Conservation (phyloP, 2,113 vertebrate species). For the Cyprinodon tularosa region DNA sequence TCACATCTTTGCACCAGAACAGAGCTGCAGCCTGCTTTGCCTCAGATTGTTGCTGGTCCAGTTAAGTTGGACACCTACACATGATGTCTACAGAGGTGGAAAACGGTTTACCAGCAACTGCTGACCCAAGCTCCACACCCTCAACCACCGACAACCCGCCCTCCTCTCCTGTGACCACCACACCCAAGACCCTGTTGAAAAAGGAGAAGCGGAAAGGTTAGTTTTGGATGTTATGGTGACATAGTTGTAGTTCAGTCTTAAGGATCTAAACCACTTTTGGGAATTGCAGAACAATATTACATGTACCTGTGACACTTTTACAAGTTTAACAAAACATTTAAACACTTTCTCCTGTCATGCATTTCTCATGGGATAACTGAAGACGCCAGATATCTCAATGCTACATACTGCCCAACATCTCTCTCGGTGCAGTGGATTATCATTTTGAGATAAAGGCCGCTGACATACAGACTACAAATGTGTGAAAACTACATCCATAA, state of each 20-base stretch:
- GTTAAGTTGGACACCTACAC: constrained; percentile 33
- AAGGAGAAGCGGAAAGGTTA: constrained; percentile 91
- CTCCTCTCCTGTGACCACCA: constrained; percentile 54
- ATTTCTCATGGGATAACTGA: too few species aligned
- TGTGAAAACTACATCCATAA: too few species aligned
- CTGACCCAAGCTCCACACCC: constrained; percentile 60
- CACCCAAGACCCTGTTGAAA: constrained; percentile 82
- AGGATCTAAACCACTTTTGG: too few species aligned
- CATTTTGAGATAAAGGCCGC: too few species aligned
- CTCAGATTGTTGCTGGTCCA: constrained; percentile 33
- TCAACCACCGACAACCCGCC: constrained; percentile 33
- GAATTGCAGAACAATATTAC: too few species aligned
- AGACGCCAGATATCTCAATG: too few species aligned
- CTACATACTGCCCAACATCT: too few species aligned
- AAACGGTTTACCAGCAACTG: constrained; percentile 61
- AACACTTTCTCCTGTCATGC: too few species aligned
- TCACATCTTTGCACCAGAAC: constrained; percentile 55
- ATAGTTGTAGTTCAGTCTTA: not conserved
- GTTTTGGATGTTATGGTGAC: not conserved
- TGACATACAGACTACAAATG: too few species aligned
- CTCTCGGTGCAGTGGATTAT: too few species aligned
- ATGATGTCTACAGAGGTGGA: constrained; percentile 89
- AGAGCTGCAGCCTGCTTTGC: constrained; percentile 44
- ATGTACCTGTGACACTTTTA: too few species aligned
- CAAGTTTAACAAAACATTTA: too few species aligned